Evolutionary conservation across 2,888 invertebrate genomes (phyloP), one percentile per base, ranked within the genome.

Genomic region (Dryadula phaetusa): DNA sequence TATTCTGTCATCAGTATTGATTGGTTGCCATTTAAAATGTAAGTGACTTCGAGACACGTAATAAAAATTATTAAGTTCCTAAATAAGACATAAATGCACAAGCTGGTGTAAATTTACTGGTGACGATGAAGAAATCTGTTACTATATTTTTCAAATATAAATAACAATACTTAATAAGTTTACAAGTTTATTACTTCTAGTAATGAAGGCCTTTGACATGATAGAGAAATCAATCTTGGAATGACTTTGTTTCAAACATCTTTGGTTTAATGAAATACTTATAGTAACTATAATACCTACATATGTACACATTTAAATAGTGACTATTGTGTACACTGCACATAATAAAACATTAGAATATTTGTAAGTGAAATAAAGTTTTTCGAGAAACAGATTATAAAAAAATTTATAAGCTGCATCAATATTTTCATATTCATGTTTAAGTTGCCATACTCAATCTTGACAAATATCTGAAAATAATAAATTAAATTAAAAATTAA

Each of bases 181-280:
- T 16, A 37, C 10, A 40, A 7, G 22, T 40, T 56, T 10, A 22
- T 40, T 25, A 56, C 40, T 10, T 40, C 14, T 25, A 40, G 22
- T 16, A 37, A 0, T n/a, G 1, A 40, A 25, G 28, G 1, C 52
- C 28, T 32, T 32, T 25, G 8, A 40, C 6, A 20, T 14, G 5
- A 25, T 10, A 56, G 10, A 0, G n/a, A 56, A 49, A 25, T 6
- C 25, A 7, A 49, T n/a, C 10, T 37, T 37, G 22, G 6, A 37
- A 37, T 56, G 20, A 22, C n/a, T 22, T 54, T 22, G 28, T 49
- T 34, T 40, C n/a, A 40, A 40, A 56, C 5, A 22, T 56, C 56
- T 56, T 56, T 56, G 56, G 56, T 56, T 22, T 37, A 37, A 56
- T 20, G 12, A 14, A 64, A 42, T 56, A 56, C 56, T 46, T n/a